Percentiles rank a stretch among this genome's conserved stretches.
phyloP scores from a whole-genome alignment of 2,888 invertebrate genomes.

The Clitarchus hookeri region DNA sequence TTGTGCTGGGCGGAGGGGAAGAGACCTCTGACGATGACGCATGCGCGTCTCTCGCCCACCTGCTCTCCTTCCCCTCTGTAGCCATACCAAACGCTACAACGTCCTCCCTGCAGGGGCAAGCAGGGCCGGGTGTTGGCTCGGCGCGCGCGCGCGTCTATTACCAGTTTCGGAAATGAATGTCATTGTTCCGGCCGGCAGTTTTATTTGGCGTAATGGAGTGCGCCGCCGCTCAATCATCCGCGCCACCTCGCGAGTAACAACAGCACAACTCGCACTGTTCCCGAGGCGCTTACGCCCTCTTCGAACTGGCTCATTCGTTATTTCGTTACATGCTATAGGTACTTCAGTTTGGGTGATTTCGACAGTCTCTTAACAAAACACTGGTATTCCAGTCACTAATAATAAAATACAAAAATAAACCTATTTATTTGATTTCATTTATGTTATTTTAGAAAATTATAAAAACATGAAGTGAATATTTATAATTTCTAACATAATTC shows the following conservation, averaged over 20 bases:
- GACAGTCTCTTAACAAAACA: too few species aligned
- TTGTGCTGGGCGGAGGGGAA: background rate
- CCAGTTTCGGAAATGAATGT: background rate
- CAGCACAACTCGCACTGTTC: background rate
- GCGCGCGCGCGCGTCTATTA: background rate
- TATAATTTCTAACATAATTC: too few species aligned
- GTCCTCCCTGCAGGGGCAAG: background rate
- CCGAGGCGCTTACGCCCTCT: too few species aligned
- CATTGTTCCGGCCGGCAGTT: slow-evolving; percentile 14
- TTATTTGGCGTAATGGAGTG: slow-evolving; percentile 10
- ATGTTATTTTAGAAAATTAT: too few species aligned
- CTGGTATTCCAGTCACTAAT: too few species aligned
- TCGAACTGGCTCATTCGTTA: too few species aligned
- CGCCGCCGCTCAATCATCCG: background rate
- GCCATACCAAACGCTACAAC: too few species aligned
- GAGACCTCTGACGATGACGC: background rate
- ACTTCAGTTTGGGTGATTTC: too few species aligned
- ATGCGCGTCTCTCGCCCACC: background rate
- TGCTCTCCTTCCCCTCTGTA: background rate
- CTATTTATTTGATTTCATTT: too few species aligned
- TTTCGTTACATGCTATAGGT: too few species aligned
- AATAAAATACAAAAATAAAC: too few species aligned
- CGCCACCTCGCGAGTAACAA: background rate
- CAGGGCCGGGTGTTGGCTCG: background rate
- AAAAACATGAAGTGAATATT: too few species aligned